These are phyloP conservation scores for Nemapogon koenigi DNA, from an alignment of 2,888 invertebrate genomes.

Conservation along the genomic window DNA sequence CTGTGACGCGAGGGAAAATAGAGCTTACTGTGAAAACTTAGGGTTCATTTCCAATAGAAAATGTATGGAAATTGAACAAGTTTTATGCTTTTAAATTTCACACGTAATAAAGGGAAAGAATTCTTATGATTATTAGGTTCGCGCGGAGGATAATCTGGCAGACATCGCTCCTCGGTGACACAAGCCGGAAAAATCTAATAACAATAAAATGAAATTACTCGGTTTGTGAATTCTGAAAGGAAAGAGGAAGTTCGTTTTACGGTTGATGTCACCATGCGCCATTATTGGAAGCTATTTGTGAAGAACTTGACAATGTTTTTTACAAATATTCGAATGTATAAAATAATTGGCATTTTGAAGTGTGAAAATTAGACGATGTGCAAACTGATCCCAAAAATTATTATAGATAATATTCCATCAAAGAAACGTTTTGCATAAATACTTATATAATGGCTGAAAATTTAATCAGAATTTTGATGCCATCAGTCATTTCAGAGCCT, in stretches of 20 bases:
- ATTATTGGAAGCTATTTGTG: conserved; percentile 29
- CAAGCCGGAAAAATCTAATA: conserved; percentile 65
- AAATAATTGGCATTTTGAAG: conserved; percentile 9
- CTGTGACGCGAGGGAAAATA: conserved; percentile 22
- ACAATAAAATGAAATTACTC: conserved; percentile 65
- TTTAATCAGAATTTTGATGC: too few relatives aligned
- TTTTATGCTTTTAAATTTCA: conserved; percentile 57
- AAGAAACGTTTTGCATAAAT: too few relatives aligned
- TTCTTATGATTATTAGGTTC: conserved; percentile 63
- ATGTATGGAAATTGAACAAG: too few relatives aligned
- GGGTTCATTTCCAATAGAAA: conserved; percentile 16
- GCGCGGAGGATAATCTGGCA: conserved; percentile 61
- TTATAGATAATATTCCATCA: too few relatives aligned
- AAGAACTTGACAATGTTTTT: conserved; percentile 4
- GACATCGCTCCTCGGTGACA: conserved; percentile 55
- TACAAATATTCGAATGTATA: conserved; percentile 1
- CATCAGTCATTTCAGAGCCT: too few relatives aligned
- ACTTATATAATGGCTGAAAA: too few relatives aligned
- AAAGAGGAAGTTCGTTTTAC: conserved; percentile 52
- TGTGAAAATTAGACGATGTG: too few relatives aligned
- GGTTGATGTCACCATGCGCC: conserved; percentile 54
- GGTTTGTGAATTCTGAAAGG: conserved; percentile 60
- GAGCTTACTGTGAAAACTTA: conserved; percentile 28
- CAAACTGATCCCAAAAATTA: too few relatives aligned
- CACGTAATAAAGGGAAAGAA: conserved; percentile 62